phyloP scores from a whole-genome alignment of 2,113 vertebrate species.

The Hippocampus guttulatus region DNA sequence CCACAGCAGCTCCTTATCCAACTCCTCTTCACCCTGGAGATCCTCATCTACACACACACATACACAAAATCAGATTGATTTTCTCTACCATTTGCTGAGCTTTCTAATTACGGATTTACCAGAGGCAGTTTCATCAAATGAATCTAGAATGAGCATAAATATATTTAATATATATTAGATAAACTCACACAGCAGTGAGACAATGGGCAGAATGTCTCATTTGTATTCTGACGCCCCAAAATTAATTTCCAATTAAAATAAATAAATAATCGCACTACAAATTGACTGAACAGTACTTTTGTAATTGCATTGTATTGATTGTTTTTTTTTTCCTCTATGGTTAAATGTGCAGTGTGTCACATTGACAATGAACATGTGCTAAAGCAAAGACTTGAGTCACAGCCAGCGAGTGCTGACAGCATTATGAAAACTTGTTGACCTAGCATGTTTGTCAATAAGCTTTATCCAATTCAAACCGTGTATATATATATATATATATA shows the following conservation, averaged over 20 bases:
- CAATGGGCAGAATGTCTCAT: too few relatives aligned
- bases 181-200: too few relatives aligned
- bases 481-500: background rate
- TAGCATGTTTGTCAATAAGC: background rate
- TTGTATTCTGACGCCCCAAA: too few relatives aligned
- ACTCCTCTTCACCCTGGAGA: conserved; percentile 84
- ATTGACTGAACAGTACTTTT: background rate
- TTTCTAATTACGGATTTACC: conserved; percentile 5
- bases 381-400: background rate
- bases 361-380: too few relatives aligned
- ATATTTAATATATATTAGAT: too few relatives aligned
- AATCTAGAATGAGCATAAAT: background rate
- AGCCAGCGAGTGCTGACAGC: background rate
- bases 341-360: background rate
- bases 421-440: too few relatives aligned
- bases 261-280: background rate
- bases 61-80: conserved; percentile 28
- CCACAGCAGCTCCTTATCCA: conserved; percentile 97
- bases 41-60: conserved; percentile 81
- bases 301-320: background rate
- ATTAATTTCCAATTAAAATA: background rate
- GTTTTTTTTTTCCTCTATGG: background rate
- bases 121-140: background rate
- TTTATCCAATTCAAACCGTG: background rate
- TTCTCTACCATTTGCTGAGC: conserved; percentile 18